These are phyloP conservation scores for Parauchenoglanis punctatus DNA, from an alignment of 2,797 vertebrate genomes.

Conservation along the genomic window DNA sequence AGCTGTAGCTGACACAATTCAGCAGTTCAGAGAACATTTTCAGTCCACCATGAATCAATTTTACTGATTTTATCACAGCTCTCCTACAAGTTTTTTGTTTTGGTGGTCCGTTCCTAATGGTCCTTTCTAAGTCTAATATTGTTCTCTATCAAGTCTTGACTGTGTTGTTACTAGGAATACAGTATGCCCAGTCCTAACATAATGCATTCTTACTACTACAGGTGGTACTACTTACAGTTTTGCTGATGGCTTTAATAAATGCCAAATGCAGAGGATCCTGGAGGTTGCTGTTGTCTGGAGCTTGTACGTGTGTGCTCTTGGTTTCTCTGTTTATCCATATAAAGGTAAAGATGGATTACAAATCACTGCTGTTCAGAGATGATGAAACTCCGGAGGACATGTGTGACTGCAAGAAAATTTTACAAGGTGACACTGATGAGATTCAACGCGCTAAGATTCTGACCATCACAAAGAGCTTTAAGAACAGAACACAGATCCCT, in stretches of 20 bases:
- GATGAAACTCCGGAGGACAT: slow-evolving; percentile 13
- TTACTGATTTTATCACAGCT: background rate
- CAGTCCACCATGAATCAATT: background rate
- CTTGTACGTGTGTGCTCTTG: background rate
- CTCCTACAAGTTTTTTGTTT: too few relatives aligned
- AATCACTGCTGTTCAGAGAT: slow-evolving; percentile 22
- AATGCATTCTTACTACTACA: background rate
- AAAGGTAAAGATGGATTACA: background rate
- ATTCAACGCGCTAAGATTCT: slow-evolving; percentile 9
- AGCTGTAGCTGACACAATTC: background rate
- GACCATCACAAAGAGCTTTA: slow-evolving; percentile 25
- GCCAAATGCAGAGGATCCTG: background rate
- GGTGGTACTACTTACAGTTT: background rate
- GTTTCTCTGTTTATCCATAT: background rate
- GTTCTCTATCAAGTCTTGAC: background rate
- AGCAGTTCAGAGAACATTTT: background rate
- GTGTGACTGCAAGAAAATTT: slow-evolving; percentile 30
- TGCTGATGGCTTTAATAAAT: background rate
- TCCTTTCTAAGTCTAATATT: background rate
- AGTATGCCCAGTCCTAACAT: slow-evolving; percentile 1
- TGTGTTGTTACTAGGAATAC: background rate
- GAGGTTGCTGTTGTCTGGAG: slow-evolving; percentile 10
- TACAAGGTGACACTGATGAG: slow-evolving; percentile 21
- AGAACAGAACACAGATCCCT: slow-evolving; percentile 5
- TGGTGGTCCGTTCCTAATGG: background rate